These are phyloP conservation scores for Athripsodes cinereus DNA, from an alignment of 2,888 invertebrate genomes.

Conservation along the genomic window DNA sequence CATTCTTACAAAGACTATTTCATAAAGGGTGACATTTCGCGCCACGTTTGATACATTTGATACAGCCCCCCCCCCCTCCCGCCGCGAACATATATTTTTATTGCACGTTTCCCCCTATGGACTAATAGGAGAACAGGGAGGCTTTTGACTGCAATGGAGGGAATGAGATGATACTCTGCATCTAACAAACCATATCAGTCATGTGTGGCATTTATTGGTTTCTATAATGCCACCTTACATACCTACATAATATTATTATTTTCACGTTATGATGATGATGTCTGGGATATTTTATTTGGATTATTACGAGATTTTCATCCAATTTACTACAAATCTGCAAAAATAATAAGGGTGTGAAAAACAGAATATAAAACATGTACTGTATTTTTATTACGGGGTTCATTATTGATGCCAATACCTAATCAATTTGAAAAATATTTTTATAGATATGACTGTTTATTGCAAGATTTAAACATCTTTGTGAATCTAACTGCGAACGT, in stretches of 20 bases:
- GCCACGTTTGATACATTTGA: conserved; percentile 2
- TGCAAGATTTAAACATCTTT: too few species aligned
- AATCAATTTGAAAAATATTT: too few species aligned
- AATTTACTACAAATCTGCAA: not conserved
- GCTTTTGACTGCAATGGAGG: not conserved
- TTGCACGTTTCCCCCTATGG: not conserved
- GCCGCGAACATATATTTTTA: conserved; percentile 1
- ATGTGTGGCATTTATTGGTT: not conserved
- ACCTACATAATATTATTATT: not conserved
- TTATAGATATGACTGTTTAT: too few species aligned
- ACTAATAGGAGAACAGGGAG: too few species aligned
- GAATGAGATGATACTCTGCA: not conserved
- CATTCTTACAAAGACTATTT: not conserved
- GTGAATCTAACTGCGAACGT: too few species aligned
- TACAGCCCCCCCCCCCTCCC: not conserved
- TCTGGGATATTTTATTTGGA: not conserved
- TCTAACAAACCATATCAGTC: not conserved
- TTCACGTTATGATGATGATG: too few species aligned
- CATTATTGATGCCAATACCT: too few species aligned
- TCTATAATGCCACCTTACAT: not conserved
- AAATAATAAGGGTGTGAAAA: not conserved
- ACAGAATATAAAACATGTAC: too few species aligned
- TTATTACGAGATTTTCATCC: not conserved
- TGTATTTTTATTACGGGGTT: too few species aligned
- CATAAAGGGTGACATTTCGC: conserved; percentile 2